phyloP scores from a whole-genome alignment of 1,140 invertebrate genomes.

The Odontomachus brunneus region DNA sequence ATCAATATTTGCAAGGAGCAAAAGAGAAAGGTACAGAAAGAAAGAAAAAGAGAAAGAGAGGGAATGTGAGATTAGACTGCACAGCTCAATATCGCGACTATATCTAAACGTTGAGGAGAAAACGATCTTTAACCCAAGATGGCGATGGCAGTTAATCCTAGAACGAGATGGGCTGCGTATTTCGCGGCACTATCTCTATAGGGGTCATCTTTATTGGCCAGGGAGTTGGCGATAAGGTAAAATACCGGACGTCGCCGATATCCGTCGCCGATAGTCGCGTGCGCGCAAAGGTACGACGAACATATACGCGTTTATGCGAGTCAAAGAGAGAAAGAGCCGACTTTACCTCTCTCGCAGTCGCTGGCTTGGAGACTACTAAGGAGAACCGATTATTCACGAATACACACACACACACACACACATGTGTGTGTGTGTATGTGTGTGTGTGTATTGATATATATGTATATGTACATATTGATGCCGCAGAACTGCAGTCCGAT shows the following conservation, averaged over 20 bases:
- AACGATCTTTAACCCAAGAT: conserved; percentile 76
- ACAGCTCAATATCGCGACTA: conserved; percentile 62
- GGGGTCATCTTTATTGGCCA: conserved; percentile 80
- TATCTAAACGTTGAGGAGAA: conserved; percentile 61
- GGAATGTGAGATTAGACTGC: conserved; percentile 58
- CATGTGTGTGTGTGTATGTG: too few species aligned
- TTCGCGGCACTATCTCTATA: conserved; percentile 78
- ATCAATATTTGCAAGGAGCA: background rate
- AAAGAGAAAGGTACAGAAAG: background rate
- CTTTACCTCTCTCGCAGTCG: conserved; percentile 26
- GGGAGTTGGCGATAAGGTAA: conserved; percentile 78
- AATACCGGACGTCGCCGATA: conserved; percentile 76
- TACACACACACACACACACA: background rate
- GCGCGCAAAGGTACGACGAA: conserved; percentile 26
- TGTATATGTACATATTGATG: conserved; percentile 8
- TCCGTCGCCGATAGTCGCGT: conserved; percentile 70
- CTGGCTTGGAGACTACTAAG: conserved; percentile 54
- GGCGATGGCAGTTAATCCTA: conserved; percentile 77
- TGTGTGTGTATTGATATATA: too few species aligned
- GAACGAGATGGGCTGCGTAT: conserved; percentile 75
- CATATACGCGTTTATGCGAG: background rate
- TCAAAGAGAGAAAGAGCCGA: conserved; percentile 27
- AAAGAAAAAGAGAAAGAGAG: conserved; percentile 27
- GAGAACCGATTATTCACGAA: conserved; percentile 43
- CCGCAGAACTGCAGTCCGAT: conserved; percentile 24